Percentiles rank a stretch among this genome's conserved stretches.
phyloP scores from a whole-genome alignment of 1,140 invertebrate genomes.

The Cydia splendana region DNA sequence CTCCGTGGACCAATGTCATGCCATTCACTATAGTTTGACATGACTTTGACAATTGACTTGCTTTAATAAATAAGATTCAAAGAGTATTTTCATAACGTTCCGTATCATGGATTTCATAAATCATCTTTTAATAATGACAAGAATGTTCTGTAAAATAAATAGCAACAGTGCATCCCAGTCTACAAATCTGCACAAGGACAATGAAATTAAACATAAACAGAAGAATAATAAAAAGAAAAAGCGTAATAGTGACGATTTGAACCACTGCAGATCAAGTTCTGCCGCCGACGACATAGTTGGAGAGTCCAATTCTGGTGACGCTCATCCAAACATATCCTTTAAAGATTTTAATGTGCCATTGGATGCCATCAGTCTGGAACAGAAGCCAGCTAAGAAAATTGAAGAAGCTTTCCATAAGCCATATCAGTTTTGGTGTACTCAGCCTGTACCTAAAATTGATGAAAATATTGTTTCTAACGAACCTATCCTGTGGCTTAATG shows the following conservation, averaged over 20 bases:
- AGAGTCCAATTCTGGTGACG: conserved; percentile 58
- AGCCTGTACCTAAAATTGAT: conserved; percentile 99
- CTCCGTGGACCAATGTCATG: too few relatives aligned
- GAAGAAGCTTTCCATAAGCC: conserved; percentile 89
- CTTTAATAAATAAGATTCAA: too few relatives aligned
- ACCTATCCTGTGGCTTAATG: conserved; percentile 93
- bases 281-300: conserved; percentile 49
- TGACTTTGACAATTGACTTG: too few relatives aligned
- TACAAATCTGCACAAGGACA: conserved; percentile 56
- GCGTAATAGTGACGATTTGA: conserved; percentile 60
- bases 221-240: conserved; percentile 76
- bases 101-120: neutral
- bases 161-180: conserved; percentile 56
- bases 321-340: conserved; percentile 72
- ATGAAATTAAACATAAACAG: conserved; percentile 63
- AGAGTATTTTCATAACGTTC: too few relatives aligned
- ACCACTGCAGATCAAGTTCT: conserved; percentile 55
- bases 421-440: conserved; percentile 99
- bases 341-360: conserved; percentile 90
- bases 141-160: conserved; percentile 57
- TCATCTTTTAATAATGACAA: conserved; percentile 8
- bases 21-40: too few relatives aligned
- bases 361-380: conserved; percentile 88
- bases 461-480: conserved; percentile 85
- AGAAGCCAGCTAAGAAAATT: conserved; percentile 88